Evolutionary conservation across 2,888 invertebrate species (phyloP).

Genomic region (Drosophila recens): DNA sequence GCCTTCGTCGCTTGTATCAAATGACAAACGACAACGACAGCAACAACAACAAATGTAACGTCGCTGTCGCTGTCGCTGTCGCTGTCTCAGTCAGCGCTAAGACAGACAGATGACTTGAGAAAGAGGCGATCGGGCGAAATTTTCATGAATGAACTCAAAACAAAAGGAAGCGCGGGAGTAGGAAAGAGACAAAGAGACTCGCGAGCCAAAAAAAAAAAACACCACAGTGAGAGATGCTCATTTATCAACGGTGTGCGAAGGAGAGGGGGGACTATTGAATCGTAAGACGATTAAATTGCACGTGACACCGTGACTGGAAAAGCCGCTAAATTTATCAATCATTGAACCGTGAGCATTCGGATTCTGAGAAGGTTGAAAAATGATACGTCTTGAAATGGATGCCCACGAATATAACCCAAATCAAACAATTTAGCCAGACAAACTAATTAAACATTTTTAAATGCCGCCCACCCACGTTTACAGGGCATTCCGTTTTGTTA

Average conservation of each 20-base stretch:
- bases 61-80: slow-evolving; percentile 28
- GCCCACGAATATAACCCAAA: slow-evolving; percentile 44
- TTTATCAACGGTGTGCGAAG: slow-evolving; percentile 59
- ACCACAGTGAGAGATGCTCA: slow-evolving; percentile 44
- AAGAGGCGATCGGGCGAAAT: slow-evolving; percentile 39
- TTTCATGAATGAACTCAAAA: slow-evolving; percentile 64
- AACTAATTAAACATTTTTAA: slow-evolving; percentile 49
- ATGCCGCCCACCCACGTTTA: slow-evolving; percentile 58
- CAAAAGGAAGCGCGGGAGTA: slow-evolving; percentile 41
- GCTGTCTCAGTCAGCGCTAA: slow-evolving; percentile 35
- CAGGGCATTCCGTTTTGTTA: slow-evolving; percentile 3
- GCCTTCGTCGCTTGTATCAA: slow-evolving; percentile 71
- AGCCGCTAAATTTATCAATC: slow-evolving; percentile 57
- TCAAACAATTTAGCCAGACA: slow-evolving; percentile 36
- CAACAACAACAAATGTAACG: slow-evolving; percentile 8
- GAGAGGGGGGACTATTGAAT: slow-evolving; percentile 30
- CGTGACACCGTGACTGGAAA: slow-evolving; percentile 71
- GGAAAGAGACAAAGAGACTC: slow-evolving; percentile 13
- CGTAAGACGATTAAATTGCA: slow-evolving; percentile 79
- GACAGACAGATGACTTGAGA: slow-evolving; percentile 55
- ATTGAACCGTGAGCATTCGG: slow-evolving; percentile 38
- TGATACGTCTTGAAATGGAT: slow-evolving; percentile 60
- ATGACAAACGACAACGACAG: slow-evolving; percentile 76
- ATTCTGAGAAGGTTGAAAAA: slow-evolving; percentile 56
- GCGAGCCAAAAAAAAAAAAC: slow-evolving; percentile 26